Evolutionary conservation across 2,888 invertebrate species (phyloP), one percentile per base, ranked within the genome.

Genomic region (Folsomia candida): DNA sequence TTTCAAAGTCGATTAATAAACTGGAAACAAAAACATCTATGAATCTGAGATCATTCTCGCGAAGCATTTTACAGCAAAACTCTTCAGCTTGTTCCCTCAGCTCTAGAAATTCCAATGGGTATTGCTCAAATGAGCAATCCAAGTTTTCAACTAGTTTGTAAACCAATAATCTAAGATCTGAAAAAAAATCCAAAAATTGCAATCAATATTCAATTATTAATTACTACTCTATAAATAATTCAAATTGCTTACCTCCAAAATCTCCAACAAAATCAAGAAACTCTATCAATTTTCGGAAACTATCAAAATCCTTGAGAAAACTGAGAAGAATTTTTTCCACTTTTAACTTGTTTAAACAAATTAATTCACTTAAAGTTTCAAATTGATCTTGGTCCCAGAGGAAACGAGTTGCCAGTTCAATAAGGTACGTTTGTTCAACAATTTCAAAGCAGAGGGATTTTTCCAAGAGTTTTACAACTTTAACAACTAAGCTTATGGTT

Each of bases 21-120:
- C 47, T 47, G 9, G 47, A 47, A 47, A 47, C 18, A 47, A 47
- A 47, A 47, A 47, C 47, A 47, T 47, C 47, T 47, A 47, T 47
- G 18, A 47, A 47, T 47, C 47, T 47, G 9, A 47, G 18, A 47
- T 47, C 47, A 47, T 18, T 47, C 18, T 47, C 47, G 9, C 47
- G 9, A 9, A 47, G 47, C 47, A 47, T 47, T 47, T 47, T 47
- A 47, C 47, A 47, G 18, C 47, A 57, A 20, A 57, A 57, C 6
- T 57, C 57, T 20, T 57, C 57, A 57, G 57, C 57, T n/a, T 57
- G 57, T 57, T 57, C 22, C 57, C 57, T 57, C 57, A 57, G 57
- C 47, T 47, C 47, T 47, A 47, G 18, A 18, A 47, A 47, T 47
- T 47, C 47, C 20, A 57, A 22, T n/a, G 57, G 57, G 18, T 47